Conservation (phyloP, 35 echinoderm and acorn worm species). For the Antedon bifida region DNA sequence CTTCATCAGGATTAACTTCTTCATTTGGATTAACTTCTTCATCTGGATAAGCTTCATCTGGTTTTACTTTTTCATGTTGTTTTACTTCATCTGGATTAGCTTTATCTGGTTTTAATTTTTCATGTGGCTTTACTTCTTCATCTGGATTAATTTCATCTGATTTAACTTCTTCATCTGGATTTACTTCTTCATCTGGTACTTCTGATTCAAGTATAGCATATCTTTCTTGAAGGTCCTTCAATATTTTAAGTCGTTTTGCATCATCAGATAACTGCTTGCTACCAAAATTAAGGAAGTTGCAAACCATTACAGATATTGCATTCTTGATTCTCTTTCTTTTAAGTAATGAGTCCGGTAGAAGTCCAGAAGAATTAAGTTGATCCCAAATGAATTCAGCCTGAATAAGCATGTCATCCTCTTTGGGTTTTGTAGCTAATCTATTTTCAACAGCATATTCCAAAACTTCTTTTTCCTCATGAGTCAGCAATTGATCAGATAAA, state of each 20-base stretch:
- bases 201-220: background rate
- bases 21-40: too few relatives aligned
- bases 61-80: too few relatives aligned
- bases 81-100: too few relatives aligned
- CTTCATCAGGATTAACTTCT: too few relatives aligned
- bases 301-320: background rate
- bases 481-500: background rate
- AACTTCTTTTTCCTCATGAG: background rate
- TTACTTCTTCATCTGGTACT: too few relatives aligned
- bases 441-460: background rate
- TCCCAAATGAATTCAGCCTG: background rate
- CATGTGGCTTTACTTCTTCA: too few relatives aligned
- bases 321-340: background rate
- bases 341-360: background rate
- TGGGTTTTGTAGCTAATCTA: background rate
- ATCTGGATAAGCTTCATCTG: too few relatives aligned
- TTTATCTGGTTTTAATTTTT: too few relatives aligned
- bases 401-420: background rate
- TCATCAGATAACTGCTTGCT: background rate
- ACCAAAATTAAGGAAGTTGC: background rate
- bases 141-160: too few relatives aligned
- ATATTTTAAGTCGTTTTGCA: background rate
- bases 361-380: background rate
- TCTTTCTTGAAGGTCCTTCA: background rate
- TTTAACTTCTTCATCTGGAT: too few relatives aligned